Percentiles rank a stretch among this genome's conserved stretches.
phyloP scores from a whole-genome alignment of 2,113 vertebrate genomes.

The Prietella phreatophila region DNA sequence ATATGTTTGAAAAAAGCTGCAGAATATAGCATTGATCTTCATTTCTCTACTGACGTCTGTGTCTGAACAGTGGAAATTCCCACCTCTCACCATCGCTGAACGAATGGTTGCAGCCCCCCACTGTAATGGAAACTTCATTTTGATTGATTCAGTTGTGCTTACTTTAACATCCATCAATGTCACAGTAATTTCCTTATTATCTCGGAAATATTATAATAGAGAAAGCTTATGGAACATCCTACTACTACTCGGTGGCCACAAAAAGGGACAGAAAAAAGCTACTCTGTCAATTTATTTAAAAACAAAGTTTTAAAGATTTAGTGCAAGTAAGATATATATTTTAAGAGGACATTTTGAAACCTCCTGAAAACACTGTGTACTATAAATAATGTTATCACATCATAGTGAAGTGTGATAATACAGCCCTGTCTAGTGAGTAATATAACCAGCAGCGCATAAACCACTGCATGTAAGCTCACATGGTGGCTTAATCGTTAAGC shows the following conservation, averaged over 20 bases:
- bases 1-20: not conserved
- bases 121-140: conserved; percentile 53
- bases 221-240: conserved; percentile 11
- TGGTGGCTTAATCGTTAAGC: conserved; percentile 70
- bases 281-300: not conserved
- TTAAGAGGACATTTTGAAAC: not conserved
- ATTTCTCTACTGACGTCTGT: conserved; percentile 55
- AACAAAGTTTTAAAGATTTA: no score
- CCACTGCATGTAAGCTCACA: conserved; percentile 68
- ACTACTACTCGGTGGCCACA: conserved; percentile 16
- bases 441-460: conserved; percentile 70
- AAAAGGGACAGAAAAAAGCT: not conserved
- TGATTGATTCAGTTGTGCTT: conserved; percentile 50
- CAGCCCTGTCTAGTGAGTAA: conserved; percentile 66
- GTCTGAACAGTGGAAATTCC: conserved; percentile 46
- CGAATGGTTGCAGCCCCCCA: conserved; percentile 33
- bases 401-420: conserved; percentile 68
- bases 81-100: conserved; percentile 19
- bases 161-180: conserved; percentile 51
- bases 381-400: conserved; percentile 53
- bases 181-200: conserved; percentile 35
- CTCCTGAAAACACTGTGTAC: not conserved
- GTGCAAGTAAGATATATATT: no score
- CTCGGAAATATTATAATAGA: conserved; percentile 46
- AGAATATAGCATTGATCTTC: conserved; percentile 54